Percentiles rank a stretch among this genome's conserved stretches.
phyloP scores from a whole-genome alignment of 1,140 invertebrate genomes.

The Agrilus planipennis region DNA sequence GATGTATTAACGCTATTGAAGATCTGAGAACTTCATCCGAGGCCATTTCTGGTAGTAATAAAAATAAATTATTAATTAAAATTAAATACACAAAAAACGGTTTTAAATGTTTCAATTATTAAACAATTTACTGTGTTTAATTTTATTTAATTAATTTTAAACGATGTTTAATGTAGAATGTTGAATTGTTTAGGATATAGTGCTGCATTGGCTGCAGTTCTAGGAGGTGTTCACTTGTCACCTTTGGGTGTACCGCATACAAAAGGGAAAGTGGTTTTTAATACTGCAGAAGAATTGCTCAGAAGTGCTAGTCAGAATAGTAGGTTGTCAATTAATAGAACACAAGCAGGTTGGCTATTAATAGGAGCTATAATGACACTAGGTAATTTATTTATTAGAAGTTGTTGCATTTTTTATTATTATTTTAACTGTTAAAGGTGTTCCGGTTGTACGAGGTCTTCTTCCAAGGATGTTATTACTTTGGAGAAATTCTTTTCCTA shows the following conservation, averaged over 20 bases:
- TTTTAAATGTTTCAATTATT: no score
- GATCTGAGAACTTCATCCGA: conserved; percentile 84
- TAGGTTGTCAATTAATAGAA: conserved; percentile 84
- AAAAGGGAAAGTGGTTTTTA: conserved; percentile 93
- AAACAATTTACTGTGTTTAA: no score
- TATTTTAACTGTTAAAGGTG: conserved; percentile 39
- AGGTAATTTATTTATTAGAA: conserved; percentile 56
- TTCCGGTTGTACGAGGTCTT: conserved; percentile 78
- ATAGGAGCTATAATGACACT: conserved; percentile 95
- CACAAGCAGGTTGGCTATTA: conserved; percentile 93
- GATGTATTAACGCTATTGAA: conserved; percentile 76
- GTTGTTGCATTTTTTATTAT: conserved; percentile 10
- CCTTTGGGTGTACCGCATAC: conserved; percentile 93
- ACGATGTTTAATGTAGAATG: background rate
- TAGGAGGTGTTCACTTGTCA: conserved; percentile 83
- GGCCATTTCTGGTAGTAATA: conserved; percentile 77
- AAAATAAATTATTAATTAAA: no score
- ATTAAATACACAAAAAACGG: no score
- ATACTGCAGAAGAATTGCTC: conserved; percentile 91
- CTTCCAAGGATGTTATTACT: conserved; percentile 85
- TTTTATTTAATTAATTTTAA: background rate
- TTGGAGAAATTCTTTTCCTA: conserved; percentile 96
- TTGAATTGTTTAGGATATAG: conserved; percentile 50
- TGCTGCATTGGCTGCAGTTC: conserved; percentile 79
- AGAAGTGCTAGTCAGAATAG: conserved; percentile 96